Evolutionary conservation across 2,888 invertebrate species (phyloP), one percentile per base, ranked within the genome.

Genomic region (Callimorpha dominula): DNA sequence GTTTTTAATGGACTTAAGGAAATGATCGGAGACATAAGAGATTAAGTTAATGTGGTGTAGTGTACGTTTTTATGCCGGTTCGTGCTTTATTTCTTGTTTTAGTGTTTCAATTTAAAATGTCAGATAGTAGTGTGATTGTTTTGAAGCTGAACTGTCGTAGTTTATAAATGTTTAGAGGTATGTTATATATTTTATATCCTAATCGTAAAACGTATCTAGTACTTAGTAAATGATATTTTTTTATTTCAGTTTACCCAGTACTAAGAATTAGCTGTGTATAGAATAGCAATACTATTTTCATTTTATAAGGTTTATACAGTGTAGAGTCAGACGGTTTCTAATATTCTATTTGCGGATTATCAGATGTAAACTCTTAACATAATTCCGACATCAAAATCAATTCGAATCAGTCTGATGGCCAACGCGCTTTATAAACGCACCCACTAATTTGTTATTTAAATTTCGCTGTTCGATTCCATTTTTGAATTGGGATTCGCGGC

Each of bases 381-480:
- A 88, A 88, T 88, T 83, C 86, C 78, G 75, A 85, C 87, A 90
- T 91, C 85, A 88, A 87, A 93, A 93, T 92, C 91, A 91, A 93
- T 92, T 90, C 85, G 83, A 89, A 89, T 89, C 89, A 87, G 88
- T 89, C 88, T 87, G 90, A 88, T 89, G 89, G 86, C 87, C 88
- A 87, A 89, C 91, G 92, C 89, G 91, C 90, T 90, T 91, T 90
- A 87, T 88, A 89, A 91, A 90, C 91, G 89, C 90, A 90, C 89
- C 89, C 89, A 91, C 91, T 91, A 90, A 94, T 94, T 94, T 94
- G 94, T 92, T 93, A 94, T 94, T 94, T 92, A 93, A 93, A 94
- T 94, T 91, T 88, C 73, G 82, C 86, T 90, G 88, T 90, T 90
- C 91, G 88, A 90, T 92, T 92, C 91, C 90, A 90, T 91, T 94